Percentiles rank a stretch among this genome's conserved stretches.
Conservation (phyloP, 2,888 invertebrate species). For the Polymixis lichenea region DNA sequence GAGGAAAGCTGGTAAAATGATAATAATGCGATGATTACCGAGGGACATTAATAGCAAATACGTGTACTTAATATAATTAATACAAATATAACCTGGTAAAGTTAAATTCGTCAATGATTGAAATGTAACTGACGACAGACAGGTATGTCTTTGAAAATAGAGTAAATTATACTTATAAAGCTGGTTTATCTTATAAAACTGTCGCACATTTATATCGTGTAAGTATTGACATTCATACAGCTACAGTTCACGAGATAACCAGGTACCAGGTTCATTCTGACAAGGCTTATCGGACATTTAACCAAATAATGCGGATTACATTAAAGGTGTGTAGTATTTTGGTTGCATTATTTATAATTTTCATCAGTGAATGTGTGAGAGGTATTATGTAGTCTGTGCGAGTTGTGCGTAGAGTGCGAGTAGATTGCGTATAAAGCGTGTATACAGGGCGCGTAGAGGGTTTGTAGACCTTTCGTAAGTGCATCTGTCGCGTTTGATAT, state of each 20-base stretch:
- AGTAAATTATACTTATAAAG: no score
- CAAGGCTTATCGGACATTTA: conserved; percentile 20
- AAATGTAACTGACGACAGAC: no score
- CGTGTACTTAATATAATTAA: neutral
- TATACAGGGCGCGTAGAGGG: neutral
- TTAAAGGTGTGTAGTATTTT: neutral
- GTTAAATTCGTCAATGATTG: no score
- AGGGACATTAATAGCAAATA: no score
- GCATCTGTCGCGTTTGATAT: neutral
- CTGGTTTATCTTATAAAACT: neutral
- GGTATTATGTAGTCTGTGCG: no score
- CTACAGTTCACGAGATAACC: neutral
- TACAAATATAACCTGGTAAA: no score
- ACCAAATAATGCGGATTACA: neutral
- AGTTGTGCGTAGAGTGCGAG: neutral
- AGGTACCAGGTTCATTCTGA: conserved; percentile 7
- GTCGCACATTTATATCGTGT: neutral
- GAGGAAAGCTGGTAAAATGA: no score
- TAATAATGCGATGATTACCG: no score
- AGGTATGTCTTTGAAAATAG: no score
- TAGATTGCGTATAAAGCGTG: neutral
- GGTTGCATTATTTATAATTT: conserved; percentile 5
- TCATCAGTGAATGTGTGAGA: neutral
- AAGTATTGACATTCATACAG: neutral
- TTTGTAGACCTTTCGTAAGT: neutral